Conservation (phyloP, 2,888 invertebrate species). For the Theristus sp. region DNA sequence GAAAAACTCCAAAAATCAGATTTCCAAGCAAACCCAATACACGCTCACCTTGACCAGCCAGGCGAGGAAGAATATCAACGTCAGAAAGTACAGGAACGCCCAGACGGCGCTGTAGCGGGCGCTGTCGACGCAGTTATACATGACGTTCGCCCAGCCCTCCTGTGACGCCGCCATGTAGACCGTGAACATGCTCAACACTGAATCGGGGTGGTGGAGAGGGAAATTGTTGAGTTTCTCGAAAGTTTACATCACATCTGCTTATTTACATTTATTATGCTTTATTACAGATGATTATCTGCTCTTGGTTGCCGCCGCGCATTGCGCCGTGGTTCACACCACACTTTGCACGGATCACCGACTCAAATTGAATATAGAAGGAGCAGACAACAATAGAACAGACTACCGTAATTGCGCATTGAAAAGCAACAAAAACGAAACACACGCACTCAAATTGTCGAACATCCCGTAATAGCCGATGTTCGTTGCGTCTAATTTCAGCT, state of each 20-base stretch:
- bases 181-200: constrained; percentile 69
- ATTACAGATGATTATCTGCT: too few relatives aligned
- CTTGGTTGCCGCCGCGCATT: too few relatives aligned
- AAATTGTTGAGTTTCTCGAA: background rate
- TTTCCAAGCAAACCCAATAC: background rate
- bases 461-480: constrained; percentile 85
- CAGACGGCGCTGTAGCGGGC: constrained; percentile 45
- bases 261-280: too few relatives aligned
- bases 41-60: constrained; percentile 74
- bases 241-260: too few relatives aligned
- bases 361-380: too few relatives aligned
- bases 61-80: constrained; percentile 97
- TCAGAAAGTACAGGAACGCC: constrained; percentile 85
- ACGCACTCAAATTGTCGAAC: constrained; percentile 78
- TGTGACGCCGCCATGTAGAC: constrained; percentile 98
- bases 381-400: too few relatives aligned
- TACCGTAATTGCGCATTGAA: too few relatives aligned
- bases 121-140: constrained; percentile 93
- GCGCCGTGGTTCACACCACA: too few relatives aligned
- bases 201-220: constrained; percentile 5
- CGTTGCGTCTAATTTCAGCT: constrained; percentile 67
- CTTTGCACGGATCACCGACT: too few relatives aligned
- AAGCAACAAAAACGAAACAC: too few relatives aligned
- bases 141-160: constrained; percentile 98
- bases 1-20: too few relatives aligned